Conservation (phyloP, 2,797 vertebrate genomes). For the Thalassophryne amazonica region DNA sequence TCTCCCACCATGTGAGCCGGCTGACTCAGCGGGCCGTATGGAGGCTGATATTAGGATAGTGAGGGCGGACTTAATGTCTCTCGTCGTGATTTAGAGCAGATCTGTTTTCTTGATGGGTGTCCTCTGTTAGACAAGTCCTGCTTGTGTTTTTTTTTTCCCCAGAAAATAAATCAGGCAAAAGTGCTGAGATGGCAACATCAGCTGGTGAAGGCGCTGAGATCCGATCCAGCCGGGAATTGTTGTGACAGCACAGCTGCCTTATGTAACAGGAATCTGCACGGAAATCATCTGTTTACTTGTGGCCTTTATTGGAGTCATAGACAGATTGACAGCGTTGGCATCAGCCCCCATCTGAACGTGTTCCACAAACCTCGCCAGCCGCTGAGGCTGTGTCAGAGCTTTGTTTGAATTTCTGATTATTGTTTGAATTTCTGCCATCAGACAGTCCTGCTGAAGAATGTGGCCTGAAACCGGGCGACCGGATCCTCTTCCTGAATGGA, state of each 20-base stretch:
- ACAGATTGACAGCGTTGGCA: conserved; percentile 47
- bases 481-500: conserved; percentile 96
- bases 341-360: conserved; percentile 43
- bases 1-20: conserved; percentile 57
- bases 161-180: too few relatives aligned
- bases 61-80: conserved; percentile 67
- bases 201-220: conserved; percentile 30
- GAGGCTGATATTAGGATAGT: conserved; percentile 65
- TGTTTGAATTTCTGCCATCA: conserved; percentile 51
- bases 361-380: conserved; percentile 33
- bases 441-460: conserved; percentile 95
- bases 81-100: conserved; percentile 51
- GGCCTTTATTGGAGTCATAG: conserved; percentile 29
- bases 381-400: not conserved
- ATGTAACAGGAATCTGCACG: conserved; percentile 41
- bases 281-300: conserved; percentile 21
- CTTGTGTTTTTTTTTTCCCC: too few relatives aligned
- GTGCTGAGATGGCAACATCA: too few relatives aligned
- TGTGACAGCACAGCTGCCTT: conserved; percentile 53
- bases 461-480: conserved; percentile 90
- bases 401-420: conserved; percentile 3
- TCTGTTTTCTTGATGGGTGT: conserved; percentile 16
- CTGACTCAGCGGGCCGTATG: conserved; percentile 77
- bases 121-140: too few relatives aligned
- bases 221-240: conserved; percentile 24